Percentiles rank a stretch among this genome's conserved stretches.
Evolutionary conservation across 92 coral and sea anemone genomes (phyloP).

Genomic region (Epizoanthus stellaris): DNA sequence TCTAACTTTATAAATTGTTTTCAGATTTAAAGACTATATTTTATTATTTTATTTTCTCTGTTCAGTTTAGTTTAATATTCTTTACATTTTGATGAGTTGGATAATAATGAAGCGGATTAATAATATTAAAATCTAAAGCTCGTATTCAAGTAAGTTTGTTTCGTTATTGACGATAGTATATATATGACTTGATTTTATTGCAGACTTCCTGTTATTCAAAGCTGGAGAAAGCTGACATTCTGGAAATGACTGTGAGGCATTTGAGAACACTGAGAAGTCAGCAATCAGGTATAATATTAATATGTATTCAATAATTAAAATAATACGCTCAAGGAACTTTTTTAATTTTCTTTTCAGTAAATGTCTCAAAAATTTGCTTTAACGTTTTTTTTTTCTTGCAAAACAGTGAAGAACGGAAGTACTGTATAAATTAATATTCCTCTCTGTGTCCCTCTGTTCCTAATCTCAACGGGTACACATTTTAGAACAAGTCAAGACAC

Average conservation of each 20-base stretch:
- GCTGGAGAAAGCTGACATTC: conserved; percentile 87
- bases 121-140: no score
- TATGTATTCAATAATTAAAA: conserved; percentile 30
- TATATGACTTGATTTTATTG: background rate
- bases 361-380: no score
- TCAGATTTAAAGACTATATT: no score
- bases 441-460: background rate
- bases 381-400: no score
- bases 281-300: conserved; percentile 15
- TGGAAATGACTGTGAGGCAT: conserved; percentile 85
- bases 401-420: background rate
- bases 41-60: background rate
- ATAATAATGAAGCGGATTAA: background rate
- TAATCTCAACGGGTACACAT: background rate
- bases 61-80: background rate
- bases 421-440: background rate
- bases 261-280: conserved; percentile 72
- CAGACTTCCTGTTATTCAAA: conserved; percentile 88
- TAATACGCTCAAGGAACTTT: conserved; percentile 24
- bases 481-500: conserved; percentile 30
- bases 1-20: no score
- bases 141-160: background rate
- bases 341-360: no score
- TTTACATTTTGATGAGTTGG: background rate
- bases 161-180: background rate